phyloP scores from a whole-genome alignment of 2,113 vertebrate genomes.

The Phaethon lepturus region DNA sequence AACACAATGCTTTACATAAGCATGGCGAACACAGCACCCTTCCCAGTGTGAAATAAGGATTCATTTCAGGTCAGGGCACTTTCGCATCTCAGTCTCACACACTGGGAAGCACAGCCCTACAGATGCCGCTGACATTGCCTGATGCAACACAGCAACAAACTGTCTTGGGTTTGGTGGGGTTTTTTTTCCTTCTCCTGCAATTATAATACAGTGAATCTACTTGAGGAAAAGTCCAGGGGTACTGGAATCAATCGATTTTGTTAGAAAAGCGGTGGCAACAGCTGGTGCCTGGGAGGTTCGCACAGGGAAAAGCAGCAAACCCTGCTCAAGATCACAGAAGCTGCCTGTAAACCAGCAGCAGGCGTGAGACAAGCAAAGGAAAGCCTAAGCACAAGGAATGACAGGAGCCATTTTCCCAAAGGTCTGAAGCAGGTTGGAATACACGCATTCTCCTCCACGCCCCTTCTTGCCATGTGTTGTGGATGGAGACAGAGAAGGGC shows the following conservation, averaged over 20 bases:
- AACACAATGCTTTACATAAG: conserved; percentile 32
- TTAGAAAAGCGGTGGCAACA: background rate
- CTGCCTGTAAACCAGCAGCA: background rate
- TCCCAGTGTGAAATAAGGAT: background rate
- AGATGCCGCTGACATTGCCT: background rate
- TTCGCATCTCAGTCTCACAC: background rate
- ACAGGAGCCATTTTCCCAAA: background rate
- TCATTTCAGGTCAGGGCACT: background rate
- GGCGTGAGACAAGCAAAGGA: background rate
- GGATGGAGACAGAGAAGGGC: background rate
- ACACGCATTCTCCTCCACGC: accelerated
- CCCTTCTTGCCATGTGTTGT: background rate
- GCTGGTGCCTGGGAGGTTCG: background rate
- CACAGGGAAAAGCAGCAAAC: background rate
- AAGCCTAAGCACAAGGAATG: background rate
- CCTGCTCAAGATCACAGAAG: accelerated
- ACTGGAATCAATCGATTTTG: background rate
- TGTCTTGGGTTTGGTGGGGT: background rate
- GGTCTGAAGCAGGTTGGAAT: background rate
- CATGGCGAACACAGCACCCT: background rate
- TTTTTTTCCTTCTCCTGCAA: background rate
- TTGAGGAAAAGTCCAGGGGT: background rate
- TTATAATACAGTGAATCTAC: background rate
- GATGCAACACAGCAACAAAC: background rate
- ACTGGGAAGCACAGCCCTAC: background rate